phyloP scores from a whole-genome alignment of 2,797 vertebrate species.

The Amazona ochrocephala region DNA sequence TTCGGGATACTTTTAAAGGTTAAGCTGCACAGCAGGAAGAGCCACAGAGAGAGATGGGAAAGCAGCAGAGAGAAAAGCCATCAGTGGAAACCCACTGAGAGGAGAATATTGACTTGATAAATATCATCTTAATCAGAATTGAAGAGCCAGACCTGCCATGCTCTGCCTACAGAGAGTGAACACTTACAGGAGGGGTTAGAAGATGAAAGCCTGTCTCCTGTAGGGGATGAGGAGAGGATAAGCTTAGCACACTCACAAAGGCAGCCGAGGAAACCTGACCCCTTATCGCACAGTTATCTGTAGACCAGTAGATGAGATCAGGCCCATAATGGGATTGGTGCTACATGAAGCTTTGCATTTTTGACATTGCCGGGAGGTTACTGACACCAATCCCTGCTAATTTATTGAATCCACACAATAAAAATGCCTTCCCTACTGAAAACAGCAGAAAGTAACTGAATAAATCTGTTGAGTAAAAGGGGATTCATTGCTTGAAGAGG shows the following conservation, averaged over 20 bases:
- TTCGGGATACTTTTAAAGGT: neutral
- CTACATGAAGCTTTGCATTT: slow-evolving; percentile 20
- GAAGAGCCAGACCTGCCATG: neutral
- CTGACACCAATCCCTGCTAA: slow-evolving; percentile 6
- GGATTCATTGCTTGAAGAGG: slow-evolving; percentile 30
- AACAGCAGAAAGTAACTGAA: slow-evolving; percentile 6
- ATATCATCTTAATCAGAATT: slow-evolving; percentile 8
- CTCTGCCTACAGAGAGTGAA: slow-evolving; percentile 1
- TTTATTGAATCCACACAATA: slow-evolving; percentile 1
- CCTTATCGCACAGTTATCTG: neutral
- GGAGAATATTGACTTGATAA: neutral
- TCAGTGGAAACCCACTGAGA: neutral
- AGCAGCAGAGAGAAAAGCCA: neutral
- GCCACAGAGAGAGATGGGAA: neutral
- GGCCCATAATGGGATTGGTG: neutral
- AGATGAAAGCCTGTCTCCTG: neutral
- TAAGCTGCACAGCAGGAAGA: neutral
- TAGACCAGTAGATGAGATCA: neutral
- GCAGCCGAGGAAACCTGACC: neutral
- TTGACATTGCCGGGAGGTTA: neutral
- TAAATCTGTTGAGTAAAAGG: slow-evolving; percentile 22
- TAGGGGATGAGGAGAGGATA: neutral
- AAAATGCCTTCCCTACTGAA: slow-evolving; percentile 21
- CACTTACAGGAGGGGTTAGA: neutral
- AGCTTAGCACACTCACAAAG: slow-evolving; percentile 7